phyloP scores from a whole-genome alignment of 1,140 invertebrate species.

The Drepana arcuata region DNA sequence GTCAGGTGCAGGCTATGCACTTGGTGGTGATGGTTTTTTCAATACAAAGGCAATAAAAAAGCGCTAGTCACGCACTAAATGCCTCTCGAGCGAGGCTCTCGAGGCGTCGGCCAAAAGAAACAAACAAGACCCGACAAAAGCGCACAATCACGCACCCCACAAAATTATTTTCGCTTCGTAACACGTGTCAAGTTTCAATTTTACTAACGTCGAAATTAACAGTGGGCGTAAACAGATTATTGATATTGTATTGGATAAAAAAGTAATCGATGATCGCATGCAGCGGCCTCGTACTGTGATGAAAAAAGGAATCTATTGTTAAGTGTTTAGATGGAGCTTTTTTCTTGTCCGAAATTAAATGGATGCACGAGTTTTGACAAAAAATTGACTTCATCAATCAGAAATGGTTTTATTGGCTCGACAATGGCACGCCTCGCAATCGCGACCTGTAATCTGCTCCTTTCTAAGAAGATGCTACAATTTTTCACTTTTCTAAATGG shows the following conservation, averaged over 20 bases:
- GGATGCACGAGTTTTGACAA: conserved; percentile 40
- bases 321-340: conserved; percentile 35
- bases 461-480: conserved; percentile 44
- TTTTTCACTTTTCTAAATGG: conserved; percentile 46
- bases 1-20: conserved; percentile 42
- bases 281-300: conserved; percentile 34
- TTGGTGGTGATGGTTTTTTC: conserved; percentile 51
- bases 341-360: conserved; percentile 44
- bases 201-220: conserved; percentile 66
- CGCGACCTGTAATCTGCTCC: conserved; percentile 31
- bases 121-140: conserved; percentile 61
- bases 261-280: conserved; percentile 67
- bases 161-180: conserved; percentile 63
- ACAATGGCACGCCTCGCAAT: conserved; percentile 45
- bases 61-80: conserved; percentile 65
- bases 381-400: conserved; percentile 64
- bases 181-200: conserved; percentile 70
- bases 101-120: conserved; percentile 57
- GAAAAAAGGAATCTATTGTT: conserved; percentile 56
- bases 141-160: conserved; percentile 60
- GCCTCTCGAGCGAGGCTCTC: conserved; percentile 29
- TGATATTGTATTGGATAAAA: conserved; percentile 65
- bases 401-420: conserved; percentile 53
- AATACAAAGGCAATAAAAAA: conserved; percentile 67
- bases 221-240: conserved; percentile 69